Evolutionary conservation across 2,888 invertebrate species (phyloP), one percentile per base, ranked within the genome.

Genomic region (Steinernema carpocapsae): DNA sequence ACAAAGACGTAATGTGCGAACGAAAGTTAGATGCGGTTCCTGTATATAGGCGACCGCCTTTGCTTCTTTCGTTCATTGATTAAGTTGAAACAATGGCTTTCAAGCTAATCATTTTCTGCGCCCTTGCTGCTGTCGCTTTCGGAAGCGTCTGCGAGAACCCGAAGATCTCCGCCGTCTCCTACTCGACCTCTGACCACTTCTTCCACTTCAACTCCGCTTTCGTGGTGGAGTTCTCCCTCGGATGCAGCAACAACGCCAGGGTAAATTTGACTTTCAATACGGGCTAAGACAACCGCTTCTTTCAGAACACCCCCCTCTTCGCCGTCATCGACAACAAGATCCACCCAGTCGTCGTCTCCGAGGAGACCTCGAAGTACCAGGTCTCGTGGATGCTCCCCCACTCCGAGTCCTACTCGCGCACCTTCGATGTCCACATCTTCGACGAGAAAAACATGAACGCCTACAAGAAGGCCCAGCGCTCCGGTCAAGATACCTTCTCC

Each of bases 361-460:
- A 92, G 70, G 90, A 90, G 52, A 92, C 92, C 74, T 92, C 92
- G 85, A 92, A 92, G 87, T 95, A 93, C 87, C 88, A 95, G 93
- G 92, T 97, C 29, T 96, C 96, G 81, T 95, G 95, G 94, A 93
- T 93, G 12, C 94, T 94, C 87, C 95, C 95, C 78, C 91, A 93
- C 37, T 92, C 92, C 70, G 92, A 92, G 83, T 92, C 94, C 0
- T 91, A 92, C 74, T 92, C 94, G 70, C 95, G 95, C 37, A 92
- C 92, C 70, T 93, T 94, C 83, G 91, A 91, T 75, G 91, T 97
- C 71, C 92, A 92, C 77, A 90, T 97, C 24, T 93, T 93, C 85
- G 95, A 96, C 83, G 96, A 97, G 89, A 95, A 97, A 87, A 94
- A 94, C 76, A 95, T 93, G 89, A 92, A 93, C 0, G 92, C 92